Conservation (phyloP, 2,797 vertebrate species). For the Phyllotis vaccarum region DNA sequence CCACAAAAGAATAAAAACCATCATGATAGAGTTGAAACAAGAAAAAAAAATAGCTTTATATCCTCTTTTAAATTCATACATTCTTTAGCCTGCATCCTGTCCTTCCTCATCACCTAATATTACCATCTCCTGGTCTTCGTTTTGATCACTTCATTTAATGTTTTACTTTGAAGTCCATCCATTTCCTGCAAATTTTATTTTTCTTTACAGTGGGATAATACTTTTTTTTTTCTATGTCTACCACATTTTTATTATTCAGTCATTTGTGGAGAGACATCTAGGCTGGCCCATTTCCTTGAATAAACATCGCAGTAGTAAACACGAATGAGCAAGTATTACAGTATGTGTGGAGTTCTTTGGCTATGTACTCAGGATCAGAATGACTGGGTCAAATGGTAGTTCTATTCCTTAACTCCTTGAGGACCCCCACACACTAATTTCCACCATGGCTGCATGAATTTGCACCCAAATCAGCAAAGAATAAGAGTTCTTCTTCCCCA, state of each 20-base stretch:
- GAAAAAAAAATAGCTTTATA: background rate
- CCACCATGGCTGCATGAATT: background rate
- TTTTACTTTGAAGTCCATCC: background rate
- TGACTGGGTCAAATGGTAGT: background rate
- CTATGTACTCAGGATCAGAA: background rate
- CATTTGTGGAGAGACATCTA: background rate
- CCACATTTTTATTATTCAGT: background rate
- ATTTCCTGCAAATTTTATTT: background rate
- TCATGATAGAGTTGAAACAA: background rate
- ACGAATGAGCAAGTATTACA: background rate
- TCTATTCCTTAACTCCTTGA: background rate
- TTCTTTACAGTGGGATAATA: background rate
- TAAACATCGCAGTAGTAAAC: background rate
- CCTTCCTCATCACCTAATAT: background rate
- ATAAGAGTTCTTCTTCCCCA: background rate
- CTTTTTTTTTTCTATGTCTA: background rate
- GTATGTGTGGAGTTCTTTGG: background rate
- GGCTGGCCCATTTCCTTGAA: background rate
- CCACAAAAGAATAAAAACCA: background rate
- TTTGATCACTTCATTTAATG: background rate
- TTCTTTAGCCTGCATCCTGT: background rate
- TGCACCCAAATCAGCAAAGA: background rate
- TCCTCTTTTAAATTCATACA: background rate
- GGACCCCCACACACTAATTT: background rate
- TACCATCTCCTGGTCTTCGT: background rate